Evolutionary conservation across 2,888 invertebrate genomes (phyloP), one percentile per base, ranked within the genome.

Genomic region (Perizoma flavofasciatum): DNA sequence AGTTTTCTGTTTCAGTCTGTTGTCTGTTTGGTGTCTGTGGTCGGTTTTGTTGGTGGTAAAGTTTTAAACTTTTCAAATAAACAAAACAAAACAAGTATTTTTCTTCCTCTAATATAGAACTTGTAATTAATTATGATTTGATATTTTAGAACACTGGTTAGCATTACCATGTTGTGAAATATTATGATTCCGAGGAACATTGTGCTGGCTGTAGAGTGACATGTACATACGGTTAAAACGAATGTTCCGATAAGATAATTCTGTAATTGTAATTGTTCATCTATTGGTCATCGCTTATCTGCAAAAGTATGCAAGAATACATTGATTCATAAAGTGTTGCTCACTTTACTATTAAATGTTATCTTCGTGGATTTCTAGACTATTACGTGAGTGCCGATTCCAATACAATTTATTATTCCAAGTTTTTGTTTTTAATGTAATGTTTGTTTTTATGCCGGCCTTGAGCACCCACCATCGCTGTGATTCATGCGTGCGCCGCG

Each of bases 351-450:
- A 34, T 46, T 47, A 49, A 55, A 65, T 61, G 59, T 46, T 65
- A 56, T 54, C 61, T 48, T 43, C 45, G 35, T 54, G 49, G 44
- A 55, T 62, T 54, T 43, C 34, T 7, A 46, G 41, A 48, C 41
- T 57, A 4, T 10, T 65, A 43, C 10, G 65, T 65, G 43, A 65
- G 65, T 65, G 8, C 6, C 5, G 5, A 9, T 45, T 41, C 0
- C 4, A 34, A 40, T n/a, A 4, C 0, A 43, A 9, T 37, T 43
- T 7, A 5, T 41, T 3, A 46, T 32, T 46, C 4, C n/a, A 11
- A 1, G 34, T 45, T 9, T 4, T 6, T n/a, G 34, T 39, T 53
- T 45, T 39, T 6, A 8, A 43, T 40, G 6, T 34, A 4, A 55
- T 47, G 11, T 5, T 35, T 11, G 41, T 55, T 59, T 55, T 41